Percentiles rank a stretch among this genome's conserved stretches.
Evolutionary conservation across 2,113 vertebrate species (phyloP).

Genomic region (Ibidorhyncha struthersii): DNA sequence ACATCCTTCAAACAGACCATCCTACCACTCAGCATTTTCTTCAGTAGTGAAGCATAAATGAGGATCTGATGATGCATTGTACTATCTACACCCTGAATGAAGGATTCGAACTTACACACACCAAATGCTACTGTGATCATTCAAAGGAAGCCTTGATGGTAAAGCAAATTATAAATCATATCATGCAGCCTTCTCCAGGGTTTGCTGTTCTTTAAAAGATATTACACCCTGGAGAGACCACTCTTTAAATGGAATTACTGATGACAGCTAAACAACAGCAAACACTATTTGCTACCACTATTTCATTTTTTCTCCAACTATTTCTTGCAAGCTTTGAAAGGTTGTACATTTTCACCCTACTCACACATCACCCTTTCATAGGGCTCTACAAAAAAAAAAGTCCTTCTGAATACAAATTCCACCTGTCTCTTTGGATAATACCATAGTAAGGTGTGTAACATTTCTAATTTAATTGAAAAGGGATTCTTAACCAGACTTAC

Average conservation of each 20-base stretch:
- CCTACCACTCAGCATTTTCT: not conserved
- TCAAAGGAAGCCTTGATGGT: not conserved
- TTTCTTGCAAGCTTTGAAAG: not conserved
- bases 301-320: not conserved
- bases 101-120: not conserved
- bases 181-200: not conserved
- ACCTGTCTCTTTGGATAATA: not conserved
- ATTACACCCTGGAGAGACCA: not conserved
- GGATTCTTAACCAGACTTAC: not conserved
- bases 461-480: not conserved
- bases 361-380: not conserved
- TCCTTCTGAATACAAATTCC: not conserved
- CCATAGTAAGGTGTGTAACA: not conserved
- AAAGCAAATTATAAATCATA: not conserved
- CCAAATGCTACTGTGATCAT: not conserved
- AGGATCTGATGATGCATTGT: not conserved
- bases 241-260: not conserved
- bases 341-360: not conserved
- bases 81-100: not conserved
- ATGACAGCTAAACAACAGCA: not conserved
- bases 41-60: not conserved
- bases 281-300: not conserved
- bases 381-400: not conserved
- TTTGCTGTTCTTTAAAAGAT: not conserved
- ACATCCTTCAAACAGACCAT: not conserved